These are phyloP conservation scores for Napeogenes sylphis DNA, from an alignment of 2,888 invertebrate genomes.

Conservation along the genomic window DNA sequence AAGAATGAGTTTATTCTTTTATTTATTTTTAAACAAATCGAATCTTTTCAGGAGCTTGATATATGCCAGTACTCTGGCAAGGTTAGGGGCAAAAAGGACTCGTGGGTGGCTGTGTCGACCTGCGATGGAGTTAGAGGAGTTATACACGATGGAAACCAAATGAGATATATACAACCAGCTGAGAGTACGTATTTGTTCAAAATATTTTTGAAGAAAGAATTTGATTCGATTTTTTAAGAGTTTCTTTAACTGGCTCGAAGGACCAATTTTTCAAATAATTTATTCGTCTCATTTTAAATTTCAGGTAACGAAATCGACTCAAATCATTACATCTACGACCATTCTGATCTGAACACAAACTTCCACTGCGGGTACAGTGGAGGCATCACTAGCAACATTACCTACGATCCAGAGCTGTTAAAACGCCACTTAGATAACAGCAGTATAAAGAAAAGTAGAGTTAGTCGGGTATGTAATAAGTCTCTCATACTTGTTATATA, in stretches of 20 bases:
- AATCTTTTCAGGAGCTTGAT: conserved; percentile 79
- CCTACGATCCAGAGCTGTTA: conserved; percentile 65
- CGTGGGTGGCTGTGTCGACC: conserved; percentile 91
- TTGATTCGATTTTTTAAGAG: no score
- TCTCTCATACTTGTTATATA: no score
- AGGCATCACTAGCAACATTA: conserved; percentile 78
- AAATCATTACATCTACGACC: conserved; percentile 81
- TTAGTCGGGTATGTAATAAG: conserved; percentile 78
- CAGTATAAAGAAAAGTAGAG: conserved; percentile 74
- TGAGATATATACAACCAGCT: conserved; percentile 82
- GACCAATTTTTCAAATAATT: not conserved
- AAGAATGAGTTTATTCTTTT: not conserved
- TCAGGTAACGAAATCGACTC: conserved; percentile 65
- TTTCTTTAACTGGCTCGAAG: not conserved
- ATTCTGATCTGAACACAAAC: conserved; percentile 78
- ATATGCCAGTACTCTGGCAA: conserved; percentile 88
- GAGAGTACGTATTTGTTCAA: conserved; percentile 43
- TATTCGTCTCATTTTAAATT: conserved; percentile 24
- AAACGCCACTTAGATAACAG: conserved; percentile 54
- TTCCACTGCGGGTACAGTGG: conserved; percentile 78
- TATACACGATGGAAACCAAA: conserved; percentile 85
- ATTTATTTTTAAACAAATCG: not conserved
- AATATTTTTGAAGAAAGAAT: not conserved
- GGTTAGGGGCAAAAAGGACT: conserved; percentile 81
- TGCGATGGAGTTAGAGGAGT: conserved; percentile 87